These are phyloP conservation scores for Euphonia xanthogaster DNA, from an alignment of 2,797 vertebrate species.

Conservation along the genomic window DNA sequence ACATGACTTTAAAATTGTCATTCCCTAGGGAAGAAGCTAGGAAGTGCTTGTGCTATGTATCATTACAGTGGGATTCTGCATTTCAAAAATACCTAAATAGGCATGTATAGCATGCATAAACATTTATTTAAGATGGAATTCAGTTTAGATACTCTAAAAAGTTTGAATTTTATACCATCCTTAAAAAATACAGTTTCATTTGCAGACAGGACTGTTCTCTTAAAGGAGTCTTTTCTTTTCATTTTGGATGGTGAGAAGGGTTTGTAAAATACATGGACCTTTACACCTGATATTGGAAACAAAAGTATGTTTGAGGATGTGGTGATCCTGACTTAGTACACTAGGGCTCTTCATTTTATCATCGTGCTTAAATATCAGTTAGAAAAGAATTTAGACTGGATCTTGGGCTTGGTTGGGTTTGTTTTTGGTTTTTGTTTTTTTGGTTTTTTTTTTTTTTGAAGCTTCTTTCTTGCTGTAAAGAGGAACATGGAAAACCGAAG, in stretches of 20 bases:
- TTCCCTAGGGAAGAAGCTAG: neutral
- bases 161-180: neutral
- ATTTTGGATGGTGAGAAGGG: neutral
- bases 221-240: neutral
- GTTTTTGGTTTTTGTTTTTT: too few species aligned
- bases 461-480: neutral
- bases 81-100: neutral
- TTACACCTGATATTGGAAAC: neutral
- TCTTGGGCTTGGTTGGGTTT: neutral
- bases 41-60: neutral
- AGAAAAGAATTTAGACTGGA: neutral
- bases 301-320: neutral
- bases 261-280: neutral
- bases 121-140: slow-evolving; percentile 42
- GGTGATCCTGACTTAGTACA: neutral
- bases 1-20: neutral
- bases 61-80: neutral
- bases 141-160: neutral
- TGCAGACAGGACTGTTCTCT: neutral
- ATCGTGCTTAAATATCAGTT: neutral
- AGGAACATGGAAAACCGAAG: neutral
- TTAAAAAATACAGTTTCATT: neutral
- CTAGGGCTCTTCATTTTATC: neutral
- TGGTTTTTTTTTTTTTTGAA: neutral
- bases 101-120: slow-evolving; percentile 26